Base-by-base conservation (phyloP, 2,113 vertebrate species). In the Castor canadensis region DNA sequence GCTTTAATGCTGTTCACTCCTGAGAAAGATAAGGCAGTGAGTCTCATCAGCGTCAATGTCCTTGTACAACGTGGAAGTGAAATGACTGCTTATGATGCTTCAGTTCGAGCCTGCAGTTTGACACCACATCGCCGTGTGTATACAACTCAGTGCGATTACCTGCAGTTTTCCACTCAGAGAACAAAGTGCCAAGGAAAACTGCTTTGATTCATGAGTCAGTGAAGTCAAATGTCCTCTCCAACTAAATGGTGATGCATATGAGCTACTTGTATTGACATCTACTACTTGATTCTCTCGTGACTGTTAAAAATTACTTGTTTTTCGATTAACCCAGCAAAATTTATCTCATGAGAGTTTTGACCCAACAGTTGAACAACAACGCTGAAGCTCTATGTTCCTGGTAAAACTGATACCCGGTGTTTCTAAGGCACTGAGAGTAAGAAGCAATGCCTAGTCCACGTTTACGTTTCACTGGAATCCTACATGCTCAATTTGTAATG, bases 401-500 rank as follows among this genome's bases (percentile, higher is more conserved):
- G 96, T 98, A 99, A 98, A 99, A 98, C 98, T 97, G 98, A 99
- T 98, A 98, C 98, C 98, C 96, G 98, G 98, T 98, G 99, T 99
- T 99, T 99, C 98, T 98, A 98, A 97, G 98, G 99, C 98, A 99
- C 98, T 99, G 98, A 99, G 98, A 98, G 98, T 98, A 98, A 98
- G 99, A 98, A 99, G 98, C 97, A 98, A 98, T 98, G 98, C 98
- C 98, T 98, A 98, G 98, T 99, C 99, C 99, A 99, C 98, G 98
- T 99, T 98, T 99, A 98, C 98, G 98, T 98, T 99, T 99, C 98
- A 98, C 97, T 98, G 97, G 98, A 98, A 99, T 99, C 99, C 99
- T 99, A 98, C 99, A 99, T 98, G 98, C 99, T 99, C 99, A 99
- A 99, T 98, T 99, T 98, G 96, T 98, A 98, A 98, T 99, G 99